Conservation (phyloP, 2,797 vertebrate species). For the Bovichtus variegatus region DNA sequence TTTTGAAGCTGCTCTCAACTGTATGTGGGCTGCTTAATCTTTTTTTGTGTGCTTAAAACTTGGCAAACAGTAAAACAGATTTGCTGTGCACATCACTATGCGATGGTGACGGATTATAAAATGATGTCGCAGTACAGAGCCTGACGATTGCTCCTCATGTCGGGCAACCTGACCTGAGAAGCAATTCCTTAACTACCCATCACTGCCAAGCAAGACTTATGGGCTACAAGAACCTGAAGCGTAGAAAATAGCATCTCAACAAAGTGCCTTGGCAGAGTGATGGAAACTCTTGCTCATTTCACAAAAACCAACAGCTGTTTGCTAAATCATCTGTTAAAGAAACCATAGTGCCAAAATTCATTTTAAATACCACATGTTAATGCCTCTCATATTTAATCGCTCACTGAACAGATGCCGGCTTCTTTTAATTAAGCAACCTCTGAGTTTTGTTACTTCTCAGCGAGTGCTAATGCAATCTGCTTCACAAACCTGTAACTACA, state of each 20-base stretch:
- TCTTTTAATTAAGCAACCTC: conserved; percentile 83
- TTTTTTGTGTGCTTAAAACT: conserved; percentile 23
- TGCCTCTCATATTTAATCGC: conserved; percentile 80
- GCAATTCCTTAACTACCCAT: conserved; percentile 52
- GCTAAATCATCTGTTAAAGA: conserved; percentile 85
- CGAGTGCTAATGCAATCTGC: conserved; percentile 72
- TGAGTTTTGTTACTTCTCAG: conserved; percentile 71
- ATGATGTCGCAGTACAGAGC: conserved; percentile 38
- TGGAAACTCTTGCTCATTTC: conserved; percentile 54
- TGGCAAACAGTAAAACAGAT: conserved; percentile 35
- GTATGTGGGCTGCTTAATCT: not conserved
- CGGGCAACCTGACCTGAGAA: conserved; percentile 39
- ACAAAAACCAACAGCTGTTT: conserved; percentile 80
- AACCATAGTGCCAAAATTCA: conserved; percentile 72
- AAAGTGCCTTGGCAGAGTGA: conserved; percentile 63
- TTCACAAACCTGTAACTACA: conserved; percentile 75
- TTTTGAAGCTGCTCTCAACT: not conserved
- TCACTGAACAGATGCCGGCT: conserved; percentile 80
- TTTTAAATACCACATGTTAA: conserved; percentile 77
- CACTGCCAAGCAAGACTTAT: conserved; percentile 52
- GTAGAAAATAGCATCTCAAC: conserved; percentile 64
- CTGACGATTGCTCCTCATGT: conserved; percentile 45
- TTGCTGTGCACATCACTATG: conserved; percentile 23
- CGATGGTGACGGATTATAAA: conserved; percentile 47
- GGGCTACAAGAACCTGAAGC: conserved; percentile 54